These are phyloP conservation scores for Patiria pectinifera DNA, from an alignment of 53 echinoderm and acorn worm species.

Conservation along the genomic window DNA sequence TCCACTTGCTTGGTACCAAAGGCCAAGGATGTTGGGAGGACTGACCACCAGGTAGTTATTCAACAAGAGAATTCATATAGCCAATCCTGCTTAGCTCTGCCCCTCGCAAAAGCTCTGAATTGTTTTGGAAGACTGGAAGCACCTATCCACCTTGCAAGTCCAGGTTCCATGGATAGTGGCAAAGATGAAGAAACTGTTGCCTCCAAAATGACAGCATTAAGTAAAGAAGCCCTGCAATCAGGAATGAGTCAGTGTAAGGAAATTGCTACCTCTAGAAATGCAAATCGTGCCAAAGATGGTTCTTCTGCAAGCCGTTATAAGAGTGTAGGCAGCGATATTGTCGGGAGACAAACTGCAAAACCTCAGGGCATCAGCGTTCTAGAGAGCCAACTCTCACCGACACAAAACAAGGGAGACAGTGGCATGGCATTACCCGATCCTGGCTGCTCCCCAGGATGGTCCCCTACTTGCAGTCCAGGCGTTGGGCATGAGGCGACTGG, in stretches of 20 bases:
- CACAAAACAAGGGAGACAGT: neutral
- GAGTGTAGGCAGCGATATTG: neutral
- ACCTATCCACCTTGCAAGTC: neutral
- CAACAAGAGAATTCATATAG: neutral
- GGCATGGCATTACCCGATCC: neutral
- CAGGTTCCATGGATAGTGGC: neutral
- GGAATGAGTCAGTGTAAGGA: no score
- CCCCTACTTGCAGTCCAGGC: constrained; percentile 11
- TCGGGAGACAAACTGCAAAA: neutral
- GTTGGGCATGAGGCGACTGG: neutral
- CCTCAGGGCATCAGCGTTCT: constrained; percentile 37
- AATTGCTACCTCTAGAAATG: neutral
- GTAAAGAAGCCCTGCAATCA: no score
- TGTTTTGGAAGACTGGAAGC: no score
- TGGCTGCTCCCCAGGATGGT: constrained; percentile 42
- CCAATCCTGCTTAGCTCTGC: no score
- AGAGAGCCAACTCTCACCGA: constrained; percentile 65
- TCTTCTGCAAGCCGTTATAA: neutral
- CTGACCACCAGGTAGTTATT: neutral
- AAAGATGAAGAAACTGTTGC: neutral
- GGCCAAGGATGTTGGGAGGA: neutral
- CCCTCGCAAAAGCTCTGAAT: no score
- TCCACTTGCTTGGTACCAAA: neutral
- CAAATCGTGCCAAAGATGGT: neutral
- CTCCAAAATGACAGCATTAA: no score